Evolutionary conservation across 2,113 vertebrate genomes (phyloP).

Genomic region (Ornithorhynchus anatinus): DNA sequence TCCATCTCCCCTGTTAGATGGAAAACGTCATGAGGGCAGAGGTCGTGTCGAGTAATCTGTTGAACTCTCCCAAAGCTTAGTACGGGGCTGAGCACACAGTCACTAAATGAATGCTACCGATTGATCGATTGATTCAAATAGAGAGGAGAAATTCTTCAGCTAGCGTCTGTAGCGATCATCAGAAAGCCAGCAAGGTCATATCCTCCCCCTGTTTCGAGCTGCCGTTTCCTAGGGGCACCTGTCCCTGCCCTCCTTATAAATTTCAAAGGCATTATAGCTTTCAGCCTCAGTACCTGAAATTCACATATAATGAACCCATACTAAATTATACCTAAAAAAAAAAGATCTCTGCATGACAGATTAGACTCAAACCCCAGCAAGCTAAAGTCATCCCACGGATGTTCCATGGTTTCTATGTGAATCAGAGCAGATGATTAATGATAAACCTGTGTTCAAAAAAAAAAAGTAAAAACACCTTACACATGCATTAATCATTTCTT

Average conservation of each 20-base stretch:
- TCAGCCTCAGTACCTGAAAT: slow-evolving; percentile 15
- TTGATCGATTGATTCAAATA: no score
- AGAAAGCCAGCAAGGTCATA: no score
- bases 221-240: accelerated
- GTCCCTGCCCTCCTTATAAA: slow-evolving; percentile 16
- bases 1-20: no score
- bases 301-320: slow-evolving; percentile 34
- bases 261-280: slow-evolving; percentile 12
- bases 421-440: slow-evolving; percentile 67
- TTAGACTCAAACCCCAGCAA: slow-evolving; percentile 39
- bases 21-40: no score
- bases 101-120: no score
- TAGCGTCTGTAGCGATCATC: no score
- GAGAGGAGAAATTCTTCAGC: no score
- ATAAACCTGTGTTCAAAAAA: slow-evolving; percentile 51
- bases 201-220: not conserved
- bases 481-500: slow-evolving; percentile 52
- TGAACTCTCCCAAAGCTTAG: no score
- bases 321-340: not conserved
- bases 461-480: slow-evolving; percentile 18
- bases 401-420: slow-evolving; percentile 59
- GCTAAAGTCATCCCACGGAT: slow-evolving; percentile 35
- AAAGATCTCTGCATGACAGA: slow-evolving; percentile 40
- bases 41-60: no score
- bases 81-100: no score